Percentiles rank a stretch among this genome's conserved stretches.
These are phyloP conservation scores for Leguminivora glycinivorella DNA, from an alignment of 1,140 invertebrate species.

Conservation along the genomic window DNA sequence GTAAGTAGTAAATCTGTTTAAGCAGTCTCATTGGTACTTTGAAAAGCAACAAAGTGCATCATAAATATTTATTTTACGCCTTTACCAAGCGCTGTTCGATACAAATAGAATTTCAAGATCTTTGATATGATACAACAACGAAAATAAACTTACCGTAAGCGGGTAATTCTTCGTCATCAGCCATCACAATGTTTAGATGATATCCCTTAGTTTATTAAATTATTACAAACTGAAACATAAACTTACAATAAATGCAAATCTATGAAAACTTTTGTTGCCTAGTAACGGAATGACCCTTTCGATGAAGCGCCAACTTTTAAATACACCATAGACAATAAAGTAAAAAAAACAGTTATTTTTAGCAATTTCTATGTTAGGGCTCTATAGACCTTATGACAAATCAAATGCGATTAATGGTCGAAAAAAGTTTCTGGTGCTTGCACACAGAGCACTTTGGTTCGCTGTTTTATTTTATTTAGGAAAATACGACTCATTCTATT, in stretches of 20 bases:
- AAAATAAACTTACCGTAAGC: background rate
- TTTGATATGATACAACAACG: background rate
- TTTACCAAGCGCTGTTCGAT: background rate
- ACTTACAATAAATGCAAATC: background rate
- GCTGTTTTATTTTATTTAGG: background rate
- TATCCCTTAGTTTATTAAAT: background rate
- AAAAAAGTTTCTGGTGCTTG: too few relatives aligned
- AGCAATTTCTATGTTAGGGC: background rate
- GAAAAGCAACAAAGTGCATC: too few relatives aligned
- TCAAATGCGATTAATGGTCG: too few relatives aligned
- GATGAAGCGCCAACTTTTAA: background rate
- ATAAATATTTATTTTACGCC: too few relatives aligned
- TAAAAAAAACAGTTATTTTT: background rate
- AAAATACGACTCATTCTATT: background rate
- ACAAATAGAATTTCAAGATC: background rate
- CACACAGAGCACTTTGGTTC: background rate
- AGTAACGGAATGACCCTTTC: background rate
- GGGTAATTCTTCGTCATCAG: slow-evolving; percentile 2
- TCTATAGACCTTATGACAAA: too few relatives aligned
- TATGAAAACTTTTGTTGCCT: background rate
- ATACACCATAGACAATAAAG: background rate
- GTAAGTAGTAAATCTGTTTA: too few relatives aligned
- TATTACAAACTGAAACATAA: background rate
- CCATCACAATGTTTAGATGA: background rate
- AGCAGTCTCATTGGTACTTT: too few relatives aligned